Evolutionary conservation across 2,797 vertebrate species (phyloP).

Genomic region (Sardinella longiceps): DNA sequence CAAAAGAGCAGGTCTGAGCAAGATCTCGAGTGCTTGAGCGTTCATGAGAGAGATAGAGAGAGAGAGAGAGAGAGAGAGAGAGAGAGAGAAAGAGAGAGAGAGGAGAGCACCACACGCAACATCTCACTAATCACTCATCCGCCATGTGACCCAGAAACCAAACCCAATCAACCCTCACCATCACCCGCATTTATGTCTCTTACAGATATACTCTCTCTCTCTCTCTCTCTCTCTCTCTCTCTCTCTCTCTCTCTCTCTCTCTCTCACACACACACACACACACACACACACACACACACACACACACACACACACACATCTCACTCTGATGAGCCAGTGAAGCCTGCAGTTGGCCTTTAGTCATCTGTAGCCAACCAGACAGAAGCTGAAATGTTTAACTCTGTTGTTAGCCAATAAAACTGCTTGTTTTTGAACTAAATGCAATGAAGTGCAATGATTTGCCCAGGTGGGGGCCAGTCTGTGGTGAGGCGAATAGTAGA

Average conservation of each 20-base stretch:
- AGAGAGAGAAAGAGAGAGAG: conserved; percentile 32
- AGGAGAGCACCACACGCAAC: conserved; percentile 43
- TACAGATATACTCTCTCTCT: no score
- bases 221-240: no score
- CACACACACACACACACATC: not conserved
- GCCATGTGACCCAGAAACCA: conserved; percentile 31
- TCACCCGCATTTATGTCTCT: not conserved
- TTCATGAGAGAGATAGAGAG: not conserved
- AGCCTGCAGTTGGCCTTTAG: not conserved
- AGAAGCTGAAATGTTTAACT: not conserved
- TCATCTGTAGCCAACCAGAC: conserved; percentile 10
- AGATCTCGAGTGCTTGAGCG: conserved; percentile 34
- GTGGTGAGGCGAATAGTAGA: not conserved
- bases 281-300: not conserved
- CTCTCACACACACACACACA: no score
- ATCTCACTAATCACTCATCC: conserved; percentile 52
- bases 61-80: not conserved
- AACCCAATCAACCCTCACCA: not conserved
- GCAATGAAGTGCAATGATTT: not conserved
- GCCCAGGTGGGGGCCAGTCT: not conserved
- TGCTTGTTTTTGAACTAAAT: not conserved
- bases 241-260: no score
- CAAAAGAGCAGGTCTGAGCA: conserved; percentile 57
- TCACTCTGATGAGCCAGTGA: not conserved
- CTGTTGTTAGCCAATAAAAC: conserved; percentile 5